Percentiles rank a stretch among this genome's conserved stretches.
Conservation (phyloP, 2,797 vertebrate species). For the Epinephelus awoara region DNA sequence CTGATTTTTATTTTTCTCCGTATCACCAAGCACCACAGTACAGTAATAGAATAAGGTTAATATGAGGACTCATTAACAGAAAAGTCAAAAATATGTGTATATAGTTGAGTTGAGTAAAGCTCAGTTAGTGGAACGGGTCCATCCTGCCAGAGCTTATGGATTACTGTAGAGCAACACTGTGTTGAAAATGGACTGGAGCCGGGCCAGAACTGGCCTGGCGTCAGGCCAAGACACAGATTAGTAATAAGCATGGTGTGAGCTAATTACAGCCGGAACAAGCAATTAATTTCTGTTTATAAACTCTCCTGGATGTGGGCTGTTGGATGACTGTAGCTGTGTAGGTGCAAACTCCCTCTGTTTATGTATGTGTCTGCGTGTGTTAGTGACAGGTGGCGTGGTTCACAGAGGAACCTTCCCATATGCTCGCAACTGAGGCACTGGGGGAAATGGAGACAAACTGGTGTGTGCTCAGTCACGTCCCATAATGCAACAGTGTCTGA, state of each 20-base stretch:
- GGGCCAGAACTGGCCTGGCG: conserved; percentile 82
- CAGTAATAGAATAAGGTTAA: not conserved
- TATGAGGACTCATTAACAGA: not conserved
- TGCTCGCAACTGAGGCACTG: conserved; percentile 62
- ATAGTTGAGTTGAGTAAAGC: conserved; percentile 23
- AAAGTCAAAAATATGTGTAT: conserved; percentile 36
- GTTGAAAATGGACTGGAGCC: conserved; percentile 78
- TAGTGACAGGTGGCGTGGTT: conserved; percentile 77
- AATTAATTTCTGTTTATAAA: conserved; percentile 88
- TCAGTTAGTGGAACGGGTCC: conserved; percentile 39
- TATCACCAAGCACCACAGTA: too few species aligned
- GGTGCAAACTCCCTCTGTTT: conserved; percentile 40
- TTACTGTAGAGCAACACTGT: conserved; percentile 66
- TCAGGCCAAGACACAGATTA: conserved; percentile 85
- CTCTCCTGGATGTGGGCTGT: conserved; percentile 73
- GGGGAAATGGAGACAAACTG: conserved; percentile 61
- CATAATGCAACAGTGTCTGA: conserved; percentile 78
- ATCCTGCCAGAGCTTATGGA: conserved; percentile 75
- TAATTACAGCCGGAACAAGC: conserved; percentile 86
- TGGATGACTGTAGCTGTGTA: conserved; percentile 46
- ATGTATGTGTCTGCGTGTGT: conserved; percentile 40
- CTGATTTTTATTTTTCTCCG: too few species aligned
- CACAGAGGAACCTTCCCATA: conserved; percentile 68
- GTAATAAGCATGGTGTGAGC: conserved; percentile 85
- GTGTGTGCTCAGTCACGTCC: conserved; percentile 64